A percentile compares a stretch with the other conserved stretches of the same genome.
Conservation (phyloP, 2,113 vertebrate species). For the Cynoglossus semilaevis region DNA sequence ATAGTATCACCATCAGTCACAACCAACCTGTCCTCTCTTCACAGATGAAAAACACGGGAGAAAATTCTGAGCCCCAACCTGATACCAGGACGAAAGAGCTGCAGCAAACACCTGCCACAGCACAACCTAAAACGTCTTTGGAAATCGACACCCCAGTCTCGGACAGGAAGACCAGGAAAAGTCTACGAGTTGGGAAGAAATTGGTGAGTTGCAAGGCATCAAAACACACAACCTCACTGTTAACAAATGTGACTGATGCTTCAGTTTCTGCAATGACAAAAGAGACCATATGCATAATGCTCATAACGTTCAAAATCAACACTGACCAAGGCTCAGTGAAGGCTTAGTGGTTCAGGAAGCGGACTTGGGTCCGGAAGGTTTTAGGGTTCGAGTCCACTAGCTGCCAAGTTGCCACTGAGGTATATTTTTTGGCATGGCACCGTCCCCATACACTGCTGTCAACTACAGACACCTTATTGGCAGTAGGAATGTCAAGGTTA, state of each 20-base stretch:
- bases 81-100: background rate
- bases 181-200: background rate
- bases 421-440: too few species aligned
- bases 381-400: too few species aligned
- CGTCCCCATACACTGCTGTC: too few species aligned
- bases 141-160: background rate
- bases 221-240: too few species aligned
- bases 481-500: too few species aligned
- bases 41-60: constrained; percentile 5
- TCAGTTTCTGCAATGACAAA: background rate
- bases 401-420: too few species aligned
- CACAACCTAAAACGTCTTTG: background rate
- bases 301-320: too few species aligned
- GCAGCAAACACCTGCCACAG: background rate
- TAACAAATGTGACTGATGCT: background rate
- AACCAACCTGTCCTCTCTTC: background rate
- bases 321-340: fast-evolving
- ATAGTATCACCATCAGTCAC: background rate
- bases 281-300: too few species aligned
- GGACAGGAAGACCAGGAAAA: constrained; percentile 23
- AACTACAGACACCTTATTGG: too few species aligned
- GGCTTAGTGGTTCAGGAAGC: too few species aligned
- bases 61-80: background rate
- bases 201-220: background rate
- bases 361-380: too few species aligned